Conservation (phyloP, 92 coral and sea anemone genomes). For the Ricordea florida region DNA sequence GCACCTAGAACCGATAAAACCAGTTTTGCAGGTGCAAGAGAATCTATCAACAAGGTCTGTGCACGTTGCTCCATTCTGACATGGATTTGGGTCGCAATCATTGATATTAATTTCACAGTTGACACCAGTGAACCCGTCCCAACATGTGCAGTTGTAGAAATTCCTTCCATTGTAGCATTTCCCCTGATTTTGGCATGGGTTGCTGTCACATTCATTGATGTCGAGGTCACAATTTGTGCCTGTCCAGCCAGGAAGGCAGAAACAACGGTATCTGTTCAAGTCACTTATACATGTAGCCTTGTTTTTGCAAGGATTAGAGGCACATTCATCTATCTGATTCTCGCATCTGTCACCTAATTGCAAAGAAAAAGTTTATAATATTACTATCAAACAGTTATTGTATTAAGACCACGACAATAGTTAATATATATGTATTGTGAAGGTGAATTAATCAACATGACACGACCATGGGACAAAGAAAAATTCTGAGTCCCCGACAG, state of each 20-base stretch:
- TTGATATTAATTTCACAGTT: neutral
- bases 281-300: neutral
- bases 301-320: constrained; percentile 3
- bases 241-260: neutral
- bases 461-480: no score
- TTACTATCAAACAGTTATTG: no score
- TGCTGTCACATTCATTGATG: neutral
- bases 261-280: neutral
- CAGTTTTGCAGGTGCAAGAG: neutral
- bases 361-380: no score
- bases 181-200: neutral
- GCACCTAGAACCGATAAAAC: neutral
- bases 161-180: no score
- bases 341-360: no score
- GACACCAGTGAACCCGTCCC: neutral
- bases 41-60: neutral
- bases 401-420: no score
- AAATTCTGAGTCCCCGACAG: no score
- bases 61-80: constrained; percentile 53
- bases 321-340: neutral
- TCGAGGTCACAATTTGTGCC: neutral
- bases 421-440: no score
- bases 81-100: neutral
- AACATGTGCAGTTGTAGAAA: neutral
- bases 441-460: no score